Base-by-base conservation (phyloP, 2,797 vertebrate species). In the Crocodylus rhombifer region DNA sequence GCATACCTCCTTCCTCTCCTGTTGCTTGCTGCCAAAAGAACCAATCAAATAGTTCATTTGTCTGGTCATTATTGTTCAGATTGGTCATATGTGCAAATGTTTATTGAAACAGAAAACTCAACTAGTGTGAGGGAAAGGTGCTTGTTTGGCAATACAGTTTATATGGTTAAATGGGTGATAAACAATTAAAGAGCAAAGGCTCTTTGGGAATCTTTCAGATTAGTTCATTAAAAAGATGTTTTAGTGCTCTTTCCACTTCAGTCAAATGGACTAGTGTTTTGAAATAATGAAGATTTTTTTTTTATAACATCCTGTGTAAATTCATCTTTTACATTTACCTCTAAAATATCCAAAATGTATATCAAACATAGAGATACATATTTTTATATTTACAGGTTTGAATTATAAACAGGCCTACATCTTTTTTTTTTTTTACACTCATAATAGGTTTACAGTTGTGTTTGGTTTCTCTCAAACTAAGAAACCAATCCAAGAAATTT, bases 401-500 rank as follows among this genome's bases (percentile, higher is more conserved):
- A 82, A 95, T 95, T 95, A 90, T 69, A 91, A 96, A 96, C 51
- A 91, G 82, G 64, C 82, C 80, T 84, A 80, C 56, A 77, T 17
- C 9, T 61, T 69, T 55, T 84, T 89, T 80, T 95, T 93, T 84
- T 90, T 94, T 95, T 36, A 86, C 25, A 84, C 83, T 94, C 86
- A 91, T 30, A 84, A 85, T 71, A 92, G 92, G 86, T 83, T 90
- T 71, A 17, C 82, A 78, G 84, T 87, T 75, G 80, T 95, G 65
- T 93, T 97, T 85, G 79, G 89, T 96, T 96, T 95, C 65, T 88
- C 90, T 96, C 89, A 86, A 90, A 97, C 84, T 60, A 60, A 97
- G 95, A 96, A 97, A 96, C 83, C 75, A 83, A 75, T 90, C 89
- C 86, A 95, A 92, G 91, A 88, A 96, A 87, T 94, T 97, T 94